Percentiles rank a stretch among this genome's conserved stretches.
phyloP scores from a whole-genome alignment of 2,888 invertebrate genomes.

The Pheosia gnoma region DNA sequence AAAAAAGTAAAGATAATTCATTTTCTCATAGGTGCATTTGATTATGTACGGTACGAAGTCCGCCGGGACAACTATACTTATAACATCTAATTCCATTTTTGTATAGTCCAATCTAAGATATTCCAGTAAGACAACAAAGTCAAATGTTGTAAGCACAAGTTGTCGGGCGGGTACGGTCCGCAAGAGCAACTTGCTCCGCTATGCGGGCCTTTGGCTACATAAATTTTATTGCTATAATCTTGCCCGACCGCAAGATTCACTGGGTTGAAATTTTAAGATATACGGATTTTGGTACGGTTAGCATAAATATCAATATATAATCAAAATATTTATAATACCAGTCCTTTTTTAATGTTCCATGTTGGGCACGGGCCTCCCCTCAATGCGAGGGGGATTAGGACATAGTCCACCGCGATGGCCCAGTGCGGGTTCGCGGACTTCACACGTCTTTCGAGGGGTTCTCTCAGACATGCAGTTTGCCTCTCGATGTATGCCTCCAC shows the following conservation, averaged over 20 bases:
- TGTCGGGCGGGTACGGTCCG: slow-evolving; percentile 23
- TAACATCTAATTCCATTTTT: neutral
- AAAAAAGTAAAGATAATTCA: too few relatives aligned
- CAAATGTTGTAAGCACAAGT: slow-evolving; percentile 11
- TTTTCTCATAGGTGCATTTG: too few relatives aligned
- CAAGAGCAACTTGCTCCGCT: slow-evolving; percentile 40
- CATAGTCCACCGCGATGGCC: too few relatives aligned
- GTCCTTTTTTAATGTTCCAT: too few relatives aligned
- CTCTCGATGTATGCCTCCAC: too few relatives aligned
- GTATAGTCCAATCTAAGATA: slow-evolving; percentile 20
- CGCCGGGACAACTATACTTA: too few relatives aligned
- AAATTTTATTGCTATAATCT: slow-evolving; percentile 83
- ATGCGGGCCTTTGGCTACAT: slow-evolving; percentile 63
- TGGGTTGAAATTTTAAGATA: slow-evolving; percentile 84
- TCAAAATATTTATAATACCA: neutral
- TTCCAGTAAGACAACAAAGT: slow-evolving; percentile 33
- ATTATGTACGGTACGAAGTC: too few relatives aligned
- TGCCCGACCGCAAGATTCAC: slow-evolving; percentile 76
- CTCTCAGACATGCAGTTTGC: too few relatives aligned
- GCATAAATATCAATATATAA: slow-evolving; percentile 41
- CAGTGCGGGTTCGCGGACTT: too few relatives aligned
- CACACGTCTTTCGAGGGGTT: too few relatives aligned
- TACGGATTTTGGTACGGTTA: slow-evolving; percentile 62
- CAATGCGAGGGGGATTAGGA: too few relatives aligned
- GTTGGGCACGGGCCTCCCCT: too few relatives aligned